Base-by-base conservation (phyloP, 2,797 vertebrate genomes). In the Cyprinella venusta region DNA sequence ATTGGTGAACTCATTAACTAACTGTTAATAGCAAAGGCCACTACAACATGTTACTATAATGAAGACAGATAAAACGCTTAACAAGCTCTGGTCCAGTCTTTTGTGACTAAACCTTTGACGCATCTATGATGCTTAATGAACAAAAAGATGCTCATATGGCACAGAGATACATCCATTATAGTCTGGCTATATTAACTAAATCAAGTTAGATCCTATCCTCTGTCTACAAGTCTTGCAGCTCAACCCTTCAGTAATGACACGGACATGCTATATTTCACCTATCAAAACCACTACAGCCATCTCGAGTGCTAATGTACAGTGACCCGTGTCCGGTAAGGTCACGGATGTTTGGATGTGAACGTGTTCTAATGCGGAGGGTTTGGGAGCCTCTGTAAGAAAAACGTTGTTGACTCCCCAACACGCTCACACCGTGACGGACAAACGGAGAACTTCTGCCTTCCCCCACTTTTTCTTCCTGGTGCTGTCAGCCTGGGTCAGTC, bases 161-260 rank as follows among this genome's bases (percentile, higher is more conserved):
- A 64, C 9, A 36, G 36, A 79, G 77, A 68, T 77, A 83, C 71
- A 69, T 83, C 78, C 67, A 63, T 80, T 80, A 65, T 61, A 76
- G 38, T 64, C 50, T 56, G 70, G 71, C 45, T 75, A 90, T 92
- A 94, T 93, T 91, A 90, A 81, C 87, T 87, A 91, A 94, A 94
- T 94, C 85, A 90, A 90, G 89, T 94, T 93, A 92, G 88, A 88
- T 87, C 85, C 88, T 92, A 88, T 91, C 91, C 89, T 92, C 89
- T 86, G 87, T 91, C 89, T 88, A 92, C 89, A 86, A n/a, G 81
- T 89, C 90, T 93, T 94, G 93, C 94, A 92, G 94, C 93, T 93
- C 91, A 90, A 89, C 89, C 90, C 88, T 84, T 88, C 86, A 88
- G 76, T 30, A 52, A 87, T 80, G 83, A 45, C 84, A 79, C 24